Evolutionary conservation across 2,888 invertebrate genomes (phyloP), one percentile per base, ranked within the genome.

Genomic region (Dasypogon diadema): DNA sequence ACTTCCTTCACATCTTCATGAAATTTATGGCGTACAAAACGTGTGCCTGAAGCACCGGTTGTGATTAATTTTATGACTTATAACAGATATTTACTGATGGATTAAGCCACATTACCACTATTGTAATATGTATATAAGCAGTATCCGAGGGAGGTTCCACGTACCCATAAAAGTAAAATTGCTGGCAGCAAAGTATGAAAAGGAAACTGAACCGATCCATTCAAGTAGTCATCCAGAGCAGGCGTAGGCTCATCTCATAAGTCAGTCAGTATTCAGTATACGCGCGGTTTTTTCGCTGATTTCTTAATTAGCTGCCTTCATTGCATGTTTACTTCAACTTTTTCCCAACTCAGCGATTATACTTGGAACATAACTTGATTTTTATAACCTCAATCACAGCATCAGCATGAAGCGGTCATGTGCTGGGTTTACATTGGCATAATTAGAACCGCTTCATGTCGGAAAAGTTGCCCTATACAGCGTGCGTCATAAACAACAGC

Each of bases 281-380:
- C 42, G 42, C 37, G 18, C 63, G 42, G 63, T 21, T 65, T 46
- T n/a, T 26, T 48, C 24, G 46, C 22, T 24, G 46, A 46, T 48
- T 65, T 48, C 26, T 65, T 65, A 42, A 65, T 65, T 46, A 65
- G 24, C 21, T n/a, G n/a, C n/a, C n/a, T n/a, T n/a, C n/a, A n/a
- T n/a, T n/a, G n/a, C n/a, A n/a, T n/a, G n/a, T n/a, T n/a, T n/a
- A n/a, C n/a, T n/a, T n/a, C n/a, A n/a, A n/a, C n/a, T n/a, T n/a
- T n/a, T n/a, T n/a, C n/a, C n/a, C n/a, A n/a, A n/a, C n/a, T n/a
- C n/a, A 51, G 18, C 16, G 18, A 16, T 16, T 6, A 51, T 16
- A 51, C 12, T 51, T 51, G 51, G 51, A 51, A 51, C 51, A 51
- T 51, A 18, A 16, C 18, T 14, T 18, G 10, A 51, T 18, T 51